Percentiles rank a stretch among this genome's conserved stretches.
Evolutionary conservation across 2,113 vertebrate species (phyloP).

Genomic region (Leucosticte australis): DNA sequence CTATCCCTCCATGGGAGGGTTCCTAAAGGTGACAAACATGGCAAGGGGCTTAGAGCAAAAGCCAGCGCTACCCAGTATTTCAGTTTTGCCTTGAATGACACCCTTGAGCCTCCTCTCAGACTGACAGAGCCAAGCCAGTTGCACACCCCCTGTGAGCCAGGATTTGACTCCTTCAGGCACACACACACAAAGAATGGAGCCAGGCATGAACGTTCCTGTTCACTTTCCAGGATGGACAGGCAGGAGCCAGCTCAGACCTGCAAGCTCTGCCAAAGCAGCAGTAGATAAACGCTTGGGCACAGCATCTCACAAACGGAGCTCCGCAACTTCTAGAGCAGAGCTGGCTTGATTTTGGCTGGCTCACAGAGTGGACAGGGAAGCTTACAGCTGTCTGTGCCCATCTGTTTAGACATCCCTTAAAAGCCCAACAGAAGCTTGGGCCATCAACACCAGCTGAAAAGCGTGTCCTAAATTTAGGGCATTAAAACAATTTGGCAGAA

Average conservation of each 20-base stretch:
- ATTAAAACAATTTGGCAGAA: constrained; percentile 37
- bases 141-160: fast-evolving
- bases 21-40: neutral
- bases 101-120: neutral
- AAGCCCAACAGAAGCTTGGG: neutral
- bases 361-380: neutral
- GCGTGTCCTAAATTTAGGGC: neutral
- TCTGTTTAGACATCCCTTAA: neutral
- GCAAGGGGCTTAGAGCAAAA: neutral
- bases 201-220: neutral
- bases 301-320: neutral
- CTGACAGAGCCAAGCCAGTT: neutral
- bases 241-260: neutral
- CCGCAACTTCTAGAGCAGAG: neutral
- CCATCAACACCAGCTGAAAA: constrained; percentile 15
- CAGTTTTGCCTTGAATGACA: neutral
- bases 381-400: neutral
- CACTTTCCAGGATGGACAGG: neutral
- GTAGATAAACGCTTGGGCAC: neutral
- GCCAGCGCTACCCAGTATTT: neutral
- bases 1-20: neutral
- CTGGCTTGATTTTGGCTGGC: neutral
- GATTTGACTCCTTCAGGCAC: neutral
- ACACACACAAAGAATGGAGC: neutral
- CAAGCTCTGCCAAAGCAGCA: neutral